These are phyloP conservation scores for Pseudolaguvia tuberculata DNA, from an alignment of 2,113 vertebrate genomes.

Conservation along the genomic window DNA sequence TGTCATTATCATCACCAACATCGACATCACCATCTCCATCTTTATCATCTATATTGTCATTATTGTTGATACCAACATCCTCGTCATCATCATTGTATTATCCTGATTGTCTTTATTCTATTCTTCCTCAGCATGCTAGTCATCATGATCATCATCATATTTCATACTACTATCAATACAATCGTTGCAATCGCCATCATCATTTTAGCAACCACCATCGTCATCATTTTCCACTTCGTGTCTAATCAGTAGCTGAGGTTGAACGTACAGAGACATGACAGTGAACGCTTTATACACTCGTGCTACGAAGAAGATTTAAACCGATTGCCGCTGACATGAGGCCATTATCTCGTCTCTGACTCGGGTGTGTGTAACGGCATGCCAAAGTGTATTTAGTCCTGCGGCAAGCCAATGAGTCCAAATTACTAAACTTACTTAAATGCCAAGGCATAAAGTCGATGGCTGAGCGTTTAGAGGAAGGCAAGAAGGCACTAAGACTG, in stretches of 20 bases:
- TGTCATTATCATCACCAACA: too few species aligned
- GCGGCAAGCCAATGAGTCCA: constrained; percentile 19
- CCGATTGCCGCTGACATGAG: constrained; percentile 41
- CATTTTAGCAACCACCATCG: not conserved
- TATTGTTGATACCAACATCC: too few species aligned
- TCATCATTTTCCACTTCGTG: not conserved
- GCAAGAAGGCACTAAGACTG: not conserved
- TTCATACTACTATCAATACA: too few species aligned
- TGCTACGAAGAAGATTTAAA: constrained; percentile 29
- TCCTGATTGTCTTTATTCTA: too few species aligned
- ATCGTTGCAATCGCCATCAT: not conserved
- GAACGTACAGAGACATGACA: constrained; percentile 31
- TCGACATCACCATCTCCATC: too few species aligned
- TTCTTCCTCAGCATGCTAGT: too few species aligned
- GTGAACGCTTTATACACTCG: constrained; percentile 25
- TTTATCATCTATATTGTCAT: too few species aligned
- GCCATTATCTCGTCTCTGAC: constrained; percentile 46
- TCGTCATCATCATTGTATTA: too few species aligned
- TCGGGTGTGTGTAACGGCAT: constrained; percentile 39
- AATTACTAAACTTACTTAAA: constrained; percentile 37
- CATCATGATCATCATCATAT: not conserved
- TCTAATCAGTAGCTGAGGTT: not conserved
- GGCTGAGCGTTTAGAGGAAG: constrained; percentile 9
- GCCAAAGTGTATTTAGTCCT: constrained; percentile 42
- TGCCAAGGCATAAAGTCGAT: constrained; percentile 30